A percentile compares a stretch with the other conserved stretches of the same genome.
phyloP scores from a whole-genome alignment of 2,888 invertebrate genomes.

The Platerodrilus igneus region DNA sequence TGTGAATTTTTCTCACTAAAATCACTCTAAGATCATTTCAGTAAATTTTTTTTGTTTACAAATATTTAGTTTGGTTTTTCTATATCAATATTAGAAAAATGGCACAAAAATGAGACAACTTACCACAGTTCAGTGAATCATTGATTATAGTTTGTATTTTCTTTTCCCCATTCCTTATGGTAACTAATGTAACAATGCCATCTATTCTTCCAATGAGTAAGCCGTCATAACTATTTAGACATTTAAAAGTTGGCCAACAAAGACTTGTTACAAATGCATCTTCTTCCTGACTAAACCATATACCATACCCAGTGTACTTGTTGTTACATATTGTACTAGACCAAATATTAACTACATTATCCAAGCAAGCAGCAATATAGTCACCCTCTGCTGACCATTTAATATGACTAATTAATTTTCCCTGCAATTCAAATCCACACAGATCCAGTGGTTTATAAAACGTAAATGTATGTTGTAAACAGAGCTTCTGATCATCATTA shows the following conservation, averaged over 20 bases:
- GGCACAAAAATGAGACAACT: slow-evolving; percentile 21
- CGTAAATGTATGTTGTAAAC: slow-evolving; percentile 53
- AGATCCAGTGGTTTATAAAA: slow-evolving; percentile 51
- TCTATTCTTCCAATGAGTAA: slow-evolving; percentile 54
- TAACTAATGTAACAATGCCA: slow-evolving; percentile 48
- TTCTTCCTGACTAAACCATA: slow-evolving; percentile 49
- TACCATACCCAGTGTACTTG: slow-evolving; percentile 32
- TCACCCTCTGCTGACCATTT: slow-evolving; percentile 54
- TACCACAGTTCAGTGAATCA: slow-evolving; percentile 43
- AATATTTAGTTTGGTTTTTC: no score
- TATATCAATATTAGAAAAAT: no score
- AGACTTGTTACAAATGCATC: slow-evolving; percentile 50
- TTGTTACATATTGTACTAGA: slow-evolving; percentile 43
- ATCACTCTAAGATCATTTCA: no score
- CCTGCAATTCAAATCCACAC: slow-evolving; percentile 52
- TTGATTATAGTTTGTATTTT: slow-evolving; percentile 41
- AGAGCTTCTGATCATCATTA: slow-evolving; percentile 37
- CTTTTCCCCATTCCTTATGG: slow-evolving; percentile 37
- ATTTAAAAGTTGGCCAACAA: slow-evolving; percentile 49
- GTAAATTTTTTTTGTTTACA: no score
- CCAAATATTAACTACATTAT: slow-evolving; percentile 57
- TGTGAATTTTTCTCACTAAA: no score
- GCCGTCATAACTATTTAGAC: slow-evolving; percentile 38
- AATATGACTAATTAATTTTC: slow-evolving; percentile 48
- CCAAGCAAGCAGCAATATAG: slow-evolving; percentile 55